Evolutionary conservation across 2,797 vertebrate genomes (phyloP).

Genomic region (Chiroxiphia lanceolata): DNA sequence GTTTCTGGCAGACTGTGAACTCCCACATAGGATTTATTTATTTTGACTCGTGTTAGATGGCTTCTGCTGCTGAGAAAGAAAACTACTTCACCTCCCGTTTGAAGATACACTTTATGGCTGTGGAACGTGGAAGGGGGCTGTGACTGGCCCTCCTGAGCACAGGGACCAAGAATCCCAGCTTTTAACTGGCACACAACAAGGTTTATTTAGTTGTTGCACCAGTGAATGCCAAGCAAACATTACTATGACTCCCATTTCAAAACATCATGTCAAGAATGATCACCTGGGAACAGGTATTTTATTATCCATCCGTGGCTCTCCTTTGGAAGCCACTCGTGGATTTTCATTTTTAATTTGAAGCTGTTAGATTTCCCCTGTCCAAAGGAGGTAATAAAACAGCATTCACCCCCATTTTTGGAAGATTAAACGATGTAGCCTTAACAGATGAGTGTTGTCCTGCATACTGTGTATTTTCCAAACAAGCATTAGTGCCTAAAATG

Average conservation of each 20-base stretch:
- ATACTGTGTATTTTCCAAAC: conserved; percentile 24
- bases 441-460: background rate
- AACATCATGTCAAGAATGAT: fast-evolving
- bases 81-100: background rate
- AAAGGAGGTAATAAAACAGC: background rate
- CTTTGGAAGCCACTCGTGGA: background rate
- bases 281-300: background rate
- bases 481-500: conserved; percentile 37
- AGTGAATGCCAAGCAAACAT: background rate
- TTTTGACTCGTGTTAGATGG: background rate
- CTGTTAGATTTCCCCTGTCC: background rate
- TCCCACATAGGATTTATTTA: background rate
- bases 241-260: background rate
- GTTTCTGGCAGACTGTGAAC: background rate
- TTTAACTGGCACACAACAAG: background rate
- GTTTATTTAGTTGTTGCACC: background rate
- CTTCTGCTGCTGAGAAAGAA: conserved; percentile 25
- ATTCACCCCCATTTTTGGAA: background rate
- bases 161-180: background rate
- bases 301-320: background rate
- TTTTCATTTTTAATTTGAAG: background rate
- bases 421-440: conserved; percentile 25
- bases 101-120: background rate
- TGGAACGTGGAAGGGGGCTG: background rate
- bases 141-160: background rate